Evolutionary conservation across 2,113 vertebrate species (phyloP), one percentile per base, ranked within the genome.

Genomic region (Salvator merianae): DNA sequence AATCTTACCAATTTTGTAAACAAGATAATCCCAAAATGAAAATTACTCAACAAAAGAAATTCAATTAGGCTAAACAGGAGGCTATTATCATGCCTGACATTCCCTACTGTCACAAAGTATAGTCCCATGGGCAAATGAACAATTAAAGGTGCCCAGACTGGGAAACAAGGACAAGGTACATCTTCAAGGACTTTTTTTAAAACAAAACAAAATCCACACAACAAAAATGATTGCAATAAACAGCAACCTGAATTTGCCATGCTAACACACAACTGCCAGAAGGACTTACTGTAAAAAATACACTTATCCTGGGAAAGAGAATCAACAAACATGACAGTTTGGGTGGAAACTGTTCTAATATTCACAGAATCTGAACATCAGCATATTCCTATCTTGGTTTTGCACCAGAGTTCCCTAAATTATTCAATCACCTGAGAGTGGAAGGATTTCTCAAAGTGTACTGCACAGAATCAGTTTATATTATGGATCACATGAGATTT

Each of bases 21-120:
- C 0, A 9, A 75, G 79, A 72, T 68, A 72, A 92, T 90, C 79
- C 83, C 55, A 86, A 82, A 59, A 80, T 79, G 84, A 89, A 90
- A 93, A 91, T 88, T 72, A 90, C 72, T 70, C 83, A 90, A 87
- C 83, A 89, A 86, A 90, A 86, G 69, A 83, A 83, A 92, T 79
- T 40, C 73, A 84, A 6, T 0, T 75, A 83, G 81, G 77, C 87
- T 83, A 86, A 89, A 80, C 0, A 82, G 47, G 69, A 89, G 80
- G 63, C 83, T 84, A 59, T 90, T 90, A 79, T 69, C 87, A 91
- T 82, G 82, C 75, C 72, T 86, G 28, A 26, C 70, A 89, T 88
- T 92, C 85, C 86, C 84, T 63, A 69, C 85, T 85, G 82, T 88
- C 88, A 74, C 81, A 47, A 70, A 71, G 69, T 86, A 28, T n/a